Base-by-base conservation (phyloP, 2,888 invertebrate species). In the Archaeoteleia sp. region DNA sequence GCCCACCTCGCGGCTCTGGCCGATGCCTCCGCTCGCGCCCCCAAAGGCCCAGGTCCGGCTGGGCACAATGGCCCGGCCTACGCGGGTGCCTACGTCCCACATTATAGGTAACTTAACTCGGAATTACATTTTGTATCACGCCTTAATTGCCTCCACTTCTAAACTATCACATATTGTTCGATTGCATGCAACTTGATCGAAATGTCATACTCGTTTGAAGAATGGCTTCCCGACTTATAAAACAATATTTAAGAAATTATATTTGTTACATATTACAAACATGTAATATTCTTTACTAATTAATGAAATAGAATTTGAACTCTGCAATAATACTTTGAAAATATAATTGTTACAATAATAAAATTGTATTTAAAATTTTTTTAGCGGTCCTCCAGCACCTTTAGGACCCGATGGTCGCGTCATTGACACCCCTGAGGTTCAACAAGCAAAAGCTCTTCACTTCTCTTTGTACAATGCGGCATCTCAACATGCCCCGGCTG, bases 341-440 rank as follows among this genome's bases (percentile, higher is more conserved):
- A 7, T 29, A n/a, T 29, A 29, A 7, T 29, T 29, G 6, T n/a
- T n/a, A 29, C n/a, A n/a, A n/a, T 29, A 2, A 29, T 29, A 29
- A 2, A n/a, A 29, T n/a, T 7, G n/a, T 2, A 29, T 7, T 2
- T n/a, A 2, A 29, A 29, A 29, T 20, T 5, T 32, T 32, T 20
- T 5, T 29, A 85, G 85, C 20, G 85, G 85, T 43, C 85, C 85
- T 35, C 84, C 85, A 46, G 85, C 85, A 2, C 85, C 85, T 1
- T 37, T 85, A 27, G 85, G 85, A 30, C 75, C 85, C 0, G 85
- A 84, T 23, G 84, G 84, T 6, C 79, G 84, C 10, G 84, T 84
- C 8, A 75, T 84, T 3, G 86, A 86, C 71, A 86, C 85, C 6
- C 79, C 86, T 12, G 86, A 86, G 70, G 85, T 86, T 4, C 80